Base-by-base conservation (phyloP, 1,140 invertebrate genomes). In the Zaprionus ornatus region DNA sequence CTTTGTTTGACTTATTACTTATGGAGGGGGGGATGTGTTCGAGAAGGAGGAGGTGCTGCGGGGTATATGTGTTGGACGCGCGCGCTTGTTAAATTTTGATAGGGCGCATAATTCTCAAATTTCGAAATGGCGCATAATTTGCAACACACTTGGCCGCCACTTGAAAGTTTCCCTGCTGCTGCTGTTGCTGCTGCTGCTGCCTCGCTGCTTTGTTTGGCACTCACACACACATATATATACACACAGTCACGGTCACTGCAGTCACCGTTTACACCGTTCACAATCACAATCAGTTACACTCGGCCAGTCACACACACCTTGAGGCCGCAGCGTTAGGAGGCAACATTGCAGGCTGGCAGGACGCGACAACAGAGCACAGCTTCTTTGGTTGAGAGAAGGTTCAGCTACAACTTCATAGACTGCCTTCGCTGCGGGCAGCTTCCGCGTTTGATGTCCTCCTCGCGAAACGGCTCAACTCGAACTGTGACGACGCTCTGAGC, bases 381-480 rank as follows among this genome's bases (percentile, higher is more conserved):
- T 50, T 21, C 45, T n/a, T n/a, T 4, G 45, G 3, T 50, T 21
- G 17, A 21, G 19, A 48, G 64, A 64, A 48, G 64, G 15, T 54
- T 60, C 15, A 21, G 15, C 29, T 60, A 42, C 62, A 45, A 45
- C 65, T 65, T 61, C 59, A 59, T 61, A 54, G 21, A n/a, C 74
- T 59, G 70, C 54, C 55, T 55, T 55, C 55, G 56, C 50, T 74
- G 66, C 69, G 66, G 65, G 64, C 85, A 90, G 85, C 69, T 88
- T 87, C 83, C 87, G 87, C 87, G 87, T 67, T 79, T 74, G 77
- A 66, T 81, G 87, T 84, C 87, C 88, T 91, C 60, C 82, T 83
- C 88, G 76, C 87, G 79, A 84, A 90, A 91, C 83, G 87, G 87
- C 83, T 87, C 87, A 87, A 91, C 87, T 91, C 87, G 87, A 91